Evolutionary conservation across 1,140 invertebrate species (phyloP).

Genomic region (Aradophagus sp.): DNA sequence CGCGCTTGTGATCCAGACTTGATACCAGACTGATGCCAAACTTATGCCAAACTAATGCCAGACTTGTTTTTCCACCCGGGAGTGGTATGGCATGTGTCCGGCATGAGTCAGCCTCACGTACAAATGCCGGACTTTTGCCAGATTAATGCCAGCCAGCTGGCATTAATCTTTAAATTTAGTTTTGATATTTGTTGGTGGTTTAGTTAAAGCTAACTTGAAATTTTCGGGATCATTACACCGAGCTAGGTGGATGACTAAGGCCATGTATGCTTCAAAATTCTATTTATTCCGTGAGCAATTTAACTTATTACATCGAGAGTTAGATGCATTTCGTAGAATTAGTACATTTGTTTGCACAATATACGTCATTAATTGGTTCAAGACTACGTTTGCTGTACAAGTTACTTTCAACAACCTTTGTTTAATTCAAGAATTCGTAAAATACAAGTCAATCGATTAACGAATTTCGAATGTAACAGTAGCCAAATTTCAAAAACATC

Average conservation of each 20-base stretch:
- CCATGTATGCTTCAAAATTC: slow-evolving; percentile 68
- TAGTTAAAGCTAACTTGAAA: background rate
- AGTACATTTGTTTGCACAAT: slow-evolving; percentile 25
- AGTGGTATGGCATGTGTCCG: too few species aligned
- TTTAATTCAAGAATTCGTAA: slow-evolving; percentile 17
- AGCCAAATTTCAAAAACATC: slow-evolving; percentile 51
- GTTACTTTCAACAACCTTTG: slow-evolving; percentile 28
- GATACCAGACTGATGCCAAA: too few species aligned
- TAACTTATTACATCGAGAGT: slow-evolving; percentile 2
- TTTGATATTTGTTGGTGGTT: background rate
- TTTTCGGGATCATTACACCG: slow-evolving; percentile 56
- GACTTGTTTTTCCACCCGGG: too few species aligned
- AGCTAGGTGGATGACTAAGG: slow-evolving; percentile 68
- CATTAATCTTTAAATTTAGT: background rate
- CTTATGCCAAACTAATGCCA: too few species aligned
- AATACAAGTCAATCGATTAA: slow-evolving; percentile 14
- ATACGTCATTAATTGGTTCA: slow-evolving; percentile 38
- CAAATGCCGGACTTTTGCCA: too few species aligned
- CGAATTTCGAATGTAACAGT: slow-evolving; percentile 15
- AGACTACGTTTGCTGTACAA: slow-evolving; percentile 20
- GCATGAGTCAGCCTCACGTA: too few species aligned
- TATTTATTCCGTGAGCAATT: slow-evolving; percentile 63
- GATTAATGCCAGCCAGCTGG: too few species aligned
- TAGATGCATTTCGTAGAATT: slow-evolving; percentile 13
- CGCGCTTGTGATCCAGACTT: too few species aligned